Evolutionary conservation across 2,797 vertebrate genomes (phyloP).

Genomic region (Syngnathus acus): DNA sequence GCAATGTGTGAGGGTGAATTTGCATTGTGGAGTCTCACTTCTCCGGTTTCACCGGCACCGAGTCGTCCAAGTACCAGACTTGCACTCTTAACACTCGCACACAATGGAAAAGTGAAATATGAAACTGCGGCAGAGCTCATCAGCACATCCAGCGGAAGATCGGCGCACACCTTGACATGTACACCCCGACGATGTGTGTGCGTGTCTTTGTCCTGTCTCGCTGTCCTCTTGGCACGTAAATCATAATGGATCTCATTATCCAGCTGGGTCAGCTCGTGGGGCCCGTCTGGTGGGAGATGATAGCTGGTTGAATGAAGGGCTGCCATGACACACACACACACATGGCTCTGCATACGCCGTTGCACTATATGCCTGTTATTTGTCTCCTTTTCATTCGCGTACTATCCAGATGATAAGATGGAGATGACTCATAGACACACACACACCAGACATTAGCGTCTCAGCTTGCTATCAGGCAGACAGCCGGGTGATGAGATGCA

Average conservation of each 20-base stretch:
- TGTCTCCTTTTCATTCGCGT: slow-evolving; percentile 23
- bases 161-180: slow-evolving; percentile 27
- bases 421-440: slow-evolving; percentile 1
- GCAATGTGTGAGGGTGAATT: neutral
- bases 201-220: slow-evolving; percentile 57
- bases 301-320: slow-evolving; percentile 59
- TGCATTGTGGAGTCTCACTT: slow-evolving; percentile 7
- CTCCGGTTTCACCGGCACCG: slow-evolving; percentile 30
- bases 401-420: slow-evolving; percentile 9
- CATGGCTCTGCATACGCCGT: slow-evolving; percentile 4
- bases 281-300: slow-evolving; percentile 63
- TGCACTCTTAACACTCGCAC: slow-evolving; percentile 2
- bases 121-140: slow-evolving; percentile 49
- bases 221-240: slow-evolving; percentile 62
- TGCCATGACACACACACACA: slow-evolving; percentile 28
- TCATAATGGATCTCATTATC: slow-evolving; percentile 71
- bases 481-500: slow-evolving; percentile 53
- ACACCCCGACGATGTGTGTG: slow-evolving; percentile 26
- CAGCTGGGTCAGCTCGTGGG: slow-evolving; percentile 60
- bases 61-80: slow-evolving; percentile 34
- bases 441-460: slow-evolving; percentile 64
- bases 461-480: slow-evolving; percentile 64
- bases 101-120: slow-evolving; percentile 42
- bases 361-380: slow-evolving; percentile 31
- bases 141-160: slow-evolving; percentile 39